Evolutionary conservation across 2,888 invertebrate genomes (phyloP), one percentile per base, ranked within the genome.

Genomic region (Amblyjoppa proteus): DNA sequence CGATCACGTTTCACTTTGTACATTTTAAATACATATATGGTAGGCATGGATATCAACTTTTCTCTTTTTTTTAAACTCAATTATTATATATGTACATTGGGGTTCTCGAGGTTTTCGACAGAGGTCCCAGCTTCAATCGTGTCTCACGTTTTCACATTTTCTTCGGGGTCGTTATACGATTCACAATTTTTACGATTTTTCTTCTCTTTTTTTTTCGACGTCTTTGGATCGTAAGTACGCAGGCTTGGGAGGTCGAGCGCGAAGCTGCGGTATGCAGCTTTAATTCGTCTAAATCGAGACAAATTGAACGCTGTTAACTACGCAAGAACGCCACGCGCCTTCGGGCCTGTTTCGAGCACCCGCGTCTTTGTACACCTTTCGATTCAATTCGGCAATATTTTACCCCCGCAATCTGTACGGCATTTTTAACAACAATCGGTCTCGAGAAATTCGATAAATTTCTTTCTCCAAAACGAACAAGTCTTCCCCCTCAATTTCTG

Each of bases 161-260:
- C 31, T 16, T 34, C 31, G 31, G n/a, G 34, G 13, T 11, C 3
- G 3, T 34, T 51, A 16, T 38, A 41, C 53, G 28, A 31, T 53
- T 38, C 4, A 51, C 20, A 13, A n/a, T 53, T 73, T 53, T n/a
- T n/a, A 11, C 20, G 41, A 41, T 51, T 58, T 28, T 69, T 45
- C 11, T 28, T 61, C 61, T 49, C 58, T 11, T 28, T 78, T 25
- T 31, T 38, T 64, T n/a, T 61, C 64, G 11, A 66, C 68, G 70
- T 25, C 71, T 66, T 41, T 71, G 34, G 45, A 71, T 70, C 11
- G 70, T 64, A 83, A 79, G 69, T 83, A 79, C 75, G n/a, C 74
- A 56, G 70, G 41, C 68, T 74, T 41, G 51, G 69, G 58, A 82
- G 61, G 70, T 71, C 51, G 56, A 51, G 56, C 64, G 56, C 56